Evolutionary conservation across 2,113 vertebrate species (phyloP), one percentile per base, ranked within the genome.

Genomic region (Elanoides forficatus): DNA sequence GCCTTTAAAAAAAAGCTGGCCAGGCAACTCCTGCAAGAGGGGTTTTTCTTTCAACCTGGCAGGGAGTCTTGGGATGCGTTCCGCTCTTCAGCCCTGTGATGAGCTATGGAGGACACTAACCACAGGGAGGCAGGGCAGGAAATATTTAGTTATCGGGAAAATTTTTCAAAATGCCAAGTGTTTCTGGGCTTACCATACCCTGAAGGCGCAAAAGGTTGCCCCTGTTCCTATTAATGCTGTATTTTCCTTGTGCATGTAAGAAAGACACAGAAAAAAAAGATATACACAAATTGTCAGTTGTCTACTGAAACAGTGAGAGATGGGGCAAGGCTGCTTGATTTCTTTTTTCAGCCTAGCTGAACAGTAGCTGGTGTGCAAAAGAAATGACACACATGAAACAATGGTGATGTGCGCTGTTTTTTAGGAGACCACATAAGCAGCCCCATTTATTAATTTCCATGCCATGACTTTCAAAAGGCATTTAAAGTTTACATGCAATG

Each of bases 101-200:
- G 4, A 58, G 81, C 36, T 43, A 3, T 45, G 63, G 72, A 30
- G 55, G 25, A 47, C 73, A 58, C 19, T 10, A 8, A 52, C 95
- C 95, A 59, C 95, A 43, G 73, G 92, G 95, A 75, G 95, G 95
- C 96, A 94, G 92, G 47, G 68, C 90, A 90, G 81, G 43, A 84
- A 84, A 34, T 5, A 76, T 1, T 72, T 32, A 10, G 30, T 5
- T 40, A 72, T 1, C 16, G 2, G 38, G 42, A 11, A 43, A 25
- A 9, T 2, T 1, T 14, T 34, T 2, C 45, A 12, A 12, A 67
- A 20, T 5, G 36, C 9, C 5, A 1, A 11, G 11, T 6, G 27
- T 18, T 52, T 40, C 62, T 59, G 38, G 34, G 5, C 16, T 79
- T 34, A 3, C 0, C 9, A 3, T 47, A 9, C 20, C 30, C 60